Conservation (phyloP, 1,140 invertebrate genomes). For the Drosophila rufa region DNA sequence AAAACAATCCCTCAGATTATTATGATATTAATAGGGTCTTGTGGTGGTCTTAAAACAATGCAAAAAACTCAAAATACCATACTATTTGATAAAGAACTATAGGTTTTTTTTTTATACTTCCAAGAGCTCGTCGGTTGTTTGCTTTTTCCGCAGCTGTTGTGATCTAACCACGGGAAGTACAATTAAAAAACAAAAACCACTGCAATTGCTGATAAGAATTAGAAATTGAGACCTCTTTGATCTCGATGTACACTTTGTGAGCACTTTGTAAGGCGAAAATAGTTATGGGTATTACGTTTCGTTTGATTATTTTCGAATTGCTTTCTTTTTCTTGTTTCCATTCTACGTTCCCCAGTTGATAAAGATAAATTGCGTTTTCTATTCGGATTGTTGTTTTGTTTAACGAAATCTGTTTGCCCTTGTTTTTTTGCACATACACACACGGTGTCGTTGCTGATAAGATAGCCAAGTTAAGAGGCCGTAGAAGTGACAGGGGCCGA, state of each 20-base stretch:
- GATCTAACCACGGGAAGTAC: background rate
- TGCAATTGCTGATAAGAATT: slow-evolving; percentile 33
- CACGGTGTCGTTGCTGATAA: slow-evolving; percentile 24
- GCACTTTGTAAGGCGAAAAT: slow-evolving; percentile 4
- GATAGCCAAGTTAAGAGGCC: slow-evolving; percentile 35
- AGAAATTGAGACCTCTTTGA: slow-evolving; percentile 8
- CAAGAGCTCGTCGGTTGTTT: background rate
- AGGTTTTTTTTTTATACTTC: background rate
- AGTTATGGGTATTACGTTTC: background rate
- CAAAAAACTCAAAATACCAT: background rate
- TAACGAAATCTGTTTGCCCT: slow-evolving; percentile 29
- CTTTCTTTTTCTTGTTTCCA: slow-evolving; percentile 2
- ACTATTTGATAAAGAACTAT: background rate
- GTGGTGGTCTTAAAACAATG: background rate
- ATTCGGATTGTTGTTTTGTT: slow-evolving; percentile 6
- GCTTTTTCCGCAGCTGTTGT: background rate
- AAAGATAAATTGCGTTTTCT: slow-evolving; percentile 33
- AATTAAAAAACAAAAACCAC: background rate
- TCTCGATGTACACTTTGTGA: slow-evolving; percentile 14
- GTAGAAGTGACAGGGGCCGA: slow-evolving; percentile 19
- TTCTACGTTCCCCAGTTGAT: slow-evolving; percentile 2
- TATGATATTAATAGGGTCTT: background rate
- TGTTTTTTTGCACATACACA: slow-evolving; percentile 34
- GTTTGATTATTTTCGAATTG: background rate
- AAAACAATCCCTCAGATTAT: background rate